Evolutionary conservation across 2,888 invertebrate species (phyloP).

Genomic region (Tupiocoris notatus): DNA sequence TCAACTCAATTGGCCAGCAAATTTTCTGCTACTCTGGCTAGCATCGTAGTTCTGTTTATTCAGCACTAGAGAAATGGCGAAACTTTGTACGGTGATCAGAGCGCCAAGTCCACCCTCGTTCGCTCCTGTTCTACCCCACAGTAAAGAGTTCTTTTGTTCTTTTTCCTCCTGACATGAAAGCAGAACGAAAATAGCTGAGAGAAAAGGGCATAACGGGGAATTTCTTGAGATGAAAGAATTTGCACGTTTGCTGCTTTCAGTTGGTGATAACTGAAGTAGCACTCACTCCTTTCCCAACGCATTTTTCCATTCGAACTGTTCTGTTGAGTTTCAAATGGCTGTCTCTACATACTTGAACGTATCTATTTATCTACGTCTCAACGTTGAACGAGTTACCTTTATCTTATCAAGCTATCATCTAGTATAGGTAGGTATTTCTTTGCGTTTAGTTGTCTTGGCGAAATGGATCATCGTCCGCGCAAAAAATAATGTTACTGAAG

Average conservation of each 20-base stretch:
- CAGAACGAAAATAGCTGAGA: not conserved
- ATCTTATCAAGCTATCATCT: no score
- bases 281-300: not conserved
- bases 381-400: no score
- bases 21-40: no score
- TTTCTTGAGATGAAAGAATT: not conserved
- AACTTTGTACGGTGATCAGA: no score
- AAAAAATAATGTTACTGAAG: no score
- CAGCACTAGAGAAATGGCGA: no score
- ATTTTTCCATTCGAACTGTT: not conserved
- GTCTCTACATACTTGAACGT: not conserved
- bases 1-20: no score
- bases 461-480: no score
- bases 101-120: not conserved
- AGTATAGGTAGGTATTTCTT: no score
- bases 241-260: not conserved
- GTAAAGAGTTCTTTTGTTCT: not conserved
- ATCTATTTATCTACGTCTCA: no score
- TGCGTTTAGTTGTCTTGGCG: no score
- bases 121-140: not conserved
- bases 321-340: not conserved
- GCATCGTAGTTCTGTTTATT: no score
- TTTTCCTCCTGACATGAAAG: not conserved
- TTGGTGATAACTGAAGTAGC: not conserved
- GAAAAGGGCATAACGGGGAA: not conserved